Base-by-base conservation (phyloP, 2,113 vertebrate genomes). In the Elachura formosa region DNA sequence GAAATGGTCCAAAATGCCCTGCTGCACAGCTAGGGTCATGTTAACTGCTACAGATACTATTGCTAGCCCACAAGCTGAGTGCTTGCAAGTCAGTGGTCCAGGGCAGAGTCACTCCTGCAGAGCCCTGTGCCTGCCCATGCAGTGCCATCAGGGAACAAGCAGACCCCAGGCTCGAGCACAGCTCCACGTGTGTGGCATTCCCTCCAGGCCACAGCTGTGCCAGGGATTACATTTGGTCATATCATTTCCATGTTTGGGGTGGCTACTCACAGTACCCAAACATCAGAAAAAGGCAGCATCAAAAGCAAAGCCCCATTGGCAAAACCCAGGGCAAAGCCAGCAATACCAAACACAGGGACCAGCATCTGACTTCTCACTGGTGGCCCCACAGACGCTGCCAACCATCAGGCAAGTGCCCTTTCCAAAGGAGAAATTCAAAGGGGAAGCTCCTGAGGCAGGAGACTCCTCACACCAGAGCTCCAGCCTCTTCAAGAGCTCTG, bases 11-110 rank as follows among this genome's bases (percentile, higher is more conserved):
- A 0, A 75, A 95, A 94, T 2, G 8, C 87, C 92, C 84, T 54
- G 1, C 84, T 75, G 71, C 26, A 34, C 13, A 43, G 84, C 64
- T 58, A 69, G 91, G 91, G 85, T 59, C 48, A 5, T 7, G 1
- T 54, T 88, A 92, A 89, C 93, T 96, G 96, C 94, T 96, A 92
- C 93, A 93, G 80, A 62, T 94, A 94, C 87, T 96, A 86, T 91
- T 92, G 89, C 93, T 94, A 93, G 75, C 90, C 62, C 88, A 38
- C 0, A 14, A 86, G 76, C 89, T 10, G 89, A 93, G 75, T 41
- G 46, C 78, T 52, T 63, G 63, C 78, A 83, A 84, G 89, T 77
- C 95, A 83, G 59, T 43, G 81, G 71, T 73, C 77, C 66, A 54
- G 61, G 71, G 63, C 75, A 89, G 72, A 41, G 58, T 46, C 40